Percentiles rank a stretch among this genome's conserved stretches.
These are phyloP conservation scores for Amphimallon solstitiale DNA, from an alignment of 2,888 invertebrate genomes.

Conservation along the genomic window DNA sequence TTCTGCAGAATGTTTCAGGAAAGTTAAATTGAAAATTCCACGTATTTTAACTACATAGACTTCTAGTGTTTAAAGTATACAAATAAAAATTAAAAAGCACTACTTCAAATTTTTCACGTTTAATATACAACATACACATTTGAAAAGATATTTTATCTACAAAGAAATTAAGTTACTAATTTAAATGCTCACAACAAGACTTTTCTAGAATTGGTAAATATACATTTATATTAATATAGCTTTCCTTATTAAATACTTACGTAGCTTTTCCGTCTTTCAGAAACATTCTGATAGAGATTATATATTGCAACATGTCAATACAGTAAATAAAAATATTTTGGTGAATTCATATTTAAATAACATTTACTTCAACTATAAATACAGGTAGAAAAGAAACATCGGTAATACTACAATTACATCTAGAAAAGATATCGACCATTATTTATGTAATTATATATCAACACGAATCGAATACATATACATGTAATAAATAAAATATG, in stretches of 20 bases:
- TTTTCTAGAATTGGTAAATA: too few species aligned
- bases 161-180: too few species aligned
- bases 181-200: too few species aligned
- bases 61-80: not conserved
- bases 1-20: not conserved
- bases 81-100: too few species aligned
- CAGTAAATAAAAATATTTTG: slow-evolving; percentile 4
- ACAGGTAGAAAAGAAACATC: slow-evolving; percentile 12
- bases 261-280: not conserved
- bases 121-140: too few species aligned
- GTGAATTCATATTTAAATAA: slow-evolving; percentile 1
- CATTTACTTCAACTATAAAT: slow-evolving; percentile 14
- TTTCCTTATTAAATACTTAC: not conserved
- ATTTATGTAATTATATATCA: not conserved
- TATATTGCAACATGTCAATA: not conserved
- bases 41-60: not conserved
- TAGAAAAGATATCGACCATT: not conserved
- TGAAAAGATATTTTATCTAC: too few species aligned
- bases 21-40: too few species aligned
- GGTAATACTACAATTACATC: not conserved
- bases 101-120: too few species aligned
- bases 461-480: not conserved
- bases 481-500: not conserved
- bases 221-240: not conserved
- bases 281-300: not conserved